Conservation (phyloP, 2,113 vertebrate species). For the Sminthopsis crassicaudata region DNA sequence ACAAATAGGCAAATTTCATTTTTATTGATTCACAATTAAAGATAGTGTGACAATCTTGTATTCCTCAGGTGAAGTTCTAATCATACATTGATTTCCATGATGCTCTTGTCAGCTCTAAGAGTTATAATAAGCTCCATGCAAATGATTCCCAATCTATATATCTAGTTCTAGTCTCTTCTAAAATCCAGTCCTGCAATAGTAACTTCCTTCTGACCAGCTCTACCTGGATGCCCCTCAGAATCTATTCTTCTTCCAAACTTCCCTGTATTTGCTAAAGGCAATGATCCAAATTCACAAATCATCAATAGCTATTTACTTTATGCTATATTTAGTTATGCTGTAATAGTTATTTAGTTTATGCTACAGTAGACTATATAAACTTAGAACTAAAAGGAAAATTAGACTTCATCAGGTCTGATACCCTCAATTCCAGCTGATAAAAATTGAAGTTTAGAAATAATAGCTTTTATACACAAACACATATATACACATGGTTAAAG, state of each 20-base stretch:
- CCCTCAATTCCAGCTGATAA: not conserved
- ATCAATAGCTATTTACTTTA: not conserved
- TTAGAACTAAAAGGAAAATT: not conserved
- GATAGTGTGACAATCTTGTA: not conserved
- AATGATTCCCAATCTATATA: not conserved
- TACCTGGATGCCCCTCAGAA: not conserved
- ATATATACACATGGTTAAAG: not conserved
- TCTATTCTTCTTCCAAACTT: not conserved
- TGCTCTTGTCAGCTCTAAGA: not conserved
- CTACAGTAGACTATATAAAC: not conserved
- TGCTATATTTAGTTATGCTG: not conserved
- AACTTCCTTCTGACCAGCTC: not conserved
- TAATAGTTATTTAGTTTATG: not conserved
- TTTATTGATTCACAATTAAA: constrained; percentile 2
- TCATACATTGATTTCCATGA: not conserved
- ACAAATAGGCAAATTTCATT: constrained; percentile 35
- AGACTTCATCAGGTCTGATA: not conserved
- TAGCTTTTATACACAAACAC: not conserved
- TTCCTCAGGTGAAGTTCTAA: not conserved
- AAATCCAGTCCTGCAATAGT: not conserved
- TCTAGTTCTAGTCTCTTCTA: too few species aligned
- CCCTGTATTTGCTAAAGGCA: not conserved
- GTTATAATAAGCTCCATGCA: not conserved
- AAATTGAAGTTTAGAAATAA: not conserved
- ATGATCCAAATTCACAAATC: not conserved